Percentiles rank a stretch among this genome's conserved stretches.
Evolutionary conservation across 2,797 vertebrate species (phyloP).

Genomic region (Gorsachius magnificus): DNA sequence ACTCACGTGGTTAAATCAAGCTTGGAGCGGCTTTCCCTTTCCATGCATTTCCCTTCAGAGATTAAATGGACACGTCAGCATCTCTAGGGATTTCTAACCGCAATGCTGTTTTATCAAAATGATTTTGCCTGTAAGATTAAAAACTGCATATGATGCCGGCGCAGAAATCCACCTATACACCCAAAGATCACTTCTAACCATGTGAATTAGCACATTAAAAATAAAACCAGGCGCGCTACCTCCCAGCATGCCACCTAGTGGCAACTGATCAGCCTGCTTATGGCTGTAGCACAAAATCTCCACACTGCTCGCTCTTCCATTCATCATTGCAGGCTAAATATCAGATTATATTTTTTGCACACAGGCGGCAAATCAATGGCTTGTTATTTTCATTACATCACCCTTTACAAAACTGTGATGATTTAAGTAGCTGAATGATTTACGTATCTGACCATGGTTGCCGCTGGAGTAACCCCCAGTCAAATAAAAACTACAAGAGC

Average conservation of each 20-base stretch:
- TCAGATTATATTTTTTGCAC: neutral
- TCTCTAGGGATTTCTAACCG: neutral
- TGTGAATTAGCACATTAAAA: neutral
- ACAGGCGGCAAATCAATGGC: neutral
- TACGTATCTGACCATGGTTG: neutral
- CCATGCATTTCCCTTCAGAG: neutral
- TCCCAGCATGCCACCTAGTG: neutral
- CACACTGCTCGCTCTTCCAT: neutral
- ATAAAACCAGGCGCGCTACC: neutral
- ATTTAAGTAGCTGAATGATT: neutral
- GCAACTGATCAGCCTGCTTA: neutral
- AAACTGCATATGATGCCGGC: fast-evolving
- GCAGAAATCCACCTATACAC: neutral
- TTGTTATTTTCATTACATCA: neutral
- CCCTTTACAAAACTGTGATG: neutral
- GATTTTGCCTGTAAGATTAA: neutral
- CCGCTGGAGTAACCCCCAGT: neutral
- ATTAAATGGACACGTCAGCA: neutral
- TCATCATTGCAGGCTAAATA: fast-evolving
- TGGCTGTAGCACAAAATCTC: neutral
- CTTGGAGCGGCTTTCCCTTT: neutral
- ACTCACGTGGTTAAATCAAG: neutral
- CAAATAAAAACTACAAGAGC: neutral
- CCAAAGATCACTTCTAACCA: neutral
- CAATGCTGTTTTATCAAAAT: neutral